Percentiles rank a stretch among this genome's conserved stretches.
Evolutionary conservation across 2,113 vertebrate genomes (phyloP).

Genomic region (Lethenteron camtschaticum): DNA sequence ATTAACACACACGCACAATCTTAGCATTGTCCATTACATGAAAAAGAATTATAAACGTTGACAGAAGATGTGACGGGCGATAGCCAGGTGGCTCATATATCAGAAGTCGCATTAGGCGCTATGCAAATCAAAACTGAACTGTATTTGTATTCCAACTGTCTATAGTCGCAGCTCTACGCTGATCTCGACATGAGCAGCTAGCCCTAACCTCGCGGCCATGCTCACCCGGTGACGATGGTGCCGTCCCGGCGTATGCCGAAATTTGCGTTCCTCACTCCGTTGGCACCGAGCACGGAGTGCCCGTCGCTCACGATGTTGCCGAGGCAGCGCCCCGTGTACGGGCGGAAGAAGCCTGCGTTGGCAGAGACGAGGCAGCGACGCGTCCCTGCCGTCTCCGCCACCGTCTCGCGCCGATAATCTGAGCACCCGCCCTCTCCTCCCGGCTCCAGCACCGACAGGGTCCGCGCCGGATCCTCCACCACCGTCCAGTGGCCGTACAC

Average conservation of each 20-base stretch:
- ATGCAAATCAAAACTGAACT: no score
- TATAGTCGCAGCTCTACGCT: no score
- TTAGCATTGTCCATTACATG: no score
- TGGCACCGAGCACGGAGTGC: constrained; percentile 28
- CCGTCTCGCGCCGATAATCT: constrained; percentile 16
- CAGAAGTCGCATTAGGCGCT: no score
- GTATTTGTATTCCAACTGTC: no score
- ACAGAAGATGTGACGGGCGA: no score
- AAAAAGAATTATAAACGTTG: no score
- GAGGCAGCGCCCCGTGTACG: constrained; percentile 21
- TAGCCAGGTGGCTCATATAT: no score
- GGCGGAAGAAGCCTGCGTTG: constrained; percentile 62
- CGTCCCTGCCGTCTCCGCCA: constrained; percentile 29
- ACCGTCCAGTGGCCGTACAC: constrained; percentile 47
- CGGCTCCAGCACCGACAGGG: constrained; percentile 58
- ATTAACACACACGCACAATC: no score
- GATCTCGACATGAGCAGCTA: no score
- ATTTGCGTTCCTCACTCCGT: constrained; percentile 63
- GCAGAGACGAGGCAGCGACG: constrained; percentile 45
- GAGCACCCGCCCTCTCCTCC: constrained; percentile 36
- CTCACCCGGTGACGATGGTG: constrained; percentile 73
- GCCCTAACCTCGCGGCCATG: no score
- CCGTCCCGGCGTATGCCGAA: constrained; percentile 75
- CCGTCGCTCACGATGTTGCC: constrained; percentile 62
- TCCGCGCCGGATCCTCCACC: constrained; percentile 33